Percentiles rank a stretch among this genome's conserved stretches.
These are phyloP conservation scores for Lycocerus yunnanus DNA, from an alignment of 2,888 invertebrate genomes.

Conservation along the genomic window DNA sequence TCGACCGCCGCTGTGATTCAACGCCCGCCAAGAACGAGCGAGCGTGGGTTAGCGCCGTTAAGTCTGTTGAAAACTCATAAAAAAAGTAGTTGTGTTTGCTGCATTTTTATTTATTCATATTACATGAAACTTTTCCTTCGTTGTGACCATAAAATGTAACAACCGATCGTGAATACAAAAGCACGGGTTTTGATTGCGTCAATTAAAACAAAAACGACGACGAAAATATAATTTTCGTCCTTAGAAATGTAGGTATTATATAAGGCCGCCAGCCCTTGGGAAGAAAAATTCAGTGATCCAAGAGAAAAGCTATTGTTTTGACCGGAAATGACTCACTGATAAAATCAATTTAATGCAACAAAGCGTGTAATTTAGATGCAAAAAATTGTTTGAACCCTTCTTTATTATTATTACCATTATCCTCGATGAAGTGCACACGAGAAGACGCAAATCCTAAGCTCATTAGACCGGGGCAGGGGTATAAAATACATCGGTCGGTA, in stretches of 20 bases:
- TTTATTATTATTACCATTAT: background rate
- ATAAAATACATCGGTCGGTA: slow-evolving; percentile 13
- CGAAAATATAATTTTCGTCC: background rate
- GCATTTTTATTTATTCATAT: slow-evolving; percentile 8
- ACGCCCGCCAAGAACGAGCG: slow-evolving; percentile 43
- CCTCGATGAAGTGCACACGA: background rate
- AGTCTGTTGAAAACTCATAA: slow-evolving; percentile 51
- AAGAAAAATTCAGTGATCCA: background rate
- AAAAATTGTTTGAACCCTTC: background rate
- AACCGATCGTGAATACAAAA: background rate
- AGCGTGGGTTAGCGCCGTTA: slow-evolving; percentile 45
- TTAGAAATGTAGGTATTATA: too few relatives aligned
- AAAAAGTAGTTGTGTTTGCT: slow-evolving; percentile 44
- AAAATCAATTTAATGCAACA: slow-evolving; percentile 1
- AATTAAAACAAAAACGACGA: background rate
- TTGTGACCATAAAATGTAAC: background rate
- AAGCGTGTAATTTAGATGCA: background rate
- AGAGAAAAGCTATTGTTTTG: background rate
- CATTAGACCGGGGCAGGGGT: slow-evolving; percentile 1
- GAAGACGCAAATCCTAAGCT: slow-evolving; percentile 3
- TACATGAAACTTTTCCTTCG: background rate
- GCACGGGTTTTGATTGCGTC: background rate
- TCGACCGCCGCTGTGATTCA: slow-evolving; percentile 48
- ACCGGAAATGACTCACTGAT: background rate
- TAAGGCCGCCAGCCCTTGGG: background rate